A percentile compares a stretch with the other conserved stretches of the same genome.
Evolutionary conservation across 2,113 vertebrate species (phyloP).

Genomic region (Corythornis madagascariensis): DNA sequence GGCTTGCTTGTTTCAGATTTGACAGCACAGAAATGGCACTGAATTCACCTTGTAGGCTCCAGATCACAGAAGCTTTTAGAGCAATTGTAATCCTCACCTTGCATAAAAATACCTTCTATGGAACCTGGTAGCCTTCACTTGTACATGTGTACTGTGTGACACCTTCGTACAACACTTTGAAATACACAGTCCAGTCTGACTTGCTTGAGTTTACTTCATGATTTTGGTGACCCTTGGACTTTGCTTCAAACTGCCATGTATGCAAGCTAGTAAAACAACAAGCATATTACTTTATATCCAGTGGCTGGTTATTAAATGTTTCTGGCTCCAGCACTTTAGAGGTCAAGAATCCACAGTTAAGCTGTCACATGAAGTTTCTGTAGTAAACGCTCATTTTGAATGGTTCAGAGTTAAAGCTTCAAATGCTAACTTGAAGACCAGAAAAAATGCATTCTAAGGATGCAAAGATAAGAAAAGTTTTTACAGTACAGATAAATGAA

Average conservation of each 20-base stretch:
- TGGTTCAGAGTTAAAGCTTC: slow-evolving; percentile 16
- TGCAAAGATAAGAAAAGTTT: slow-evolving; percentile 32
- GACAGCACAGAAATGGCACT: not conserved
- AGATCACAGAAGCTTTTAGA: not conserved
- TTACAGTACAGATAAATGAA: not conserved
- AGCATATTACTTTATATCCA: slow-evolving; percentile 49
- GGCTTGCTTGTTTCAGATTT: not conserved
- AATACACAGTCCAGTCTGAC: slow-evolving; percentile 20
- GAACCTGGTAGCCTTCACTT: not conserved
- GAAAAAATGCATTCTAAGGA: slow-evolving; percentile 17
- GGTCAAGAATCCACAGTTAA: slow-evolving; percentile 65
- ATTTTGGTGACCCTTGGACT: slow-evolving; percentile 63
- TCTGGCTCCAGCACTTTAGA: slow-evolving; percentile 46
- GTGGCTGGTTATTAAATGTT: slow-evolving; percentile 30
- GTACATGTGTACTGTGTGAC: not conserved
- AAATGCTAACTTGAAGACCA: slow-evolving; percentile 18
- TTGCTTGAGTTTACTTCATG: not conserved
- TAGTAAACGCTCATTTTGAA: not conserved
- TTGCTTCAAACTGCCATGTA: slow-evolving; percentile 59
- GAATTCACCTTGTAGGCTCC: not conserved
- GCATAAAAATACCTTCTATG: not conserved
- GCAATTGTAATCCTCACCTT: not conserved
- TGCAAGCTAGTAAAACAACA: slow-evolving; percentile 43
- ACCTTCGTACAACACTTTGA: not conserved
- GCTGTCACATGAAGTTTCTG: slow-evolving; percentile 11